A percentile compares a stretch with the other conserved stretches of the same genome.
These are phyloP conservation scores for Gambelia wislizenii DNA, from an alignment of 2,797 vertebrate genomes.

Conservation along the genomic window DNA sequence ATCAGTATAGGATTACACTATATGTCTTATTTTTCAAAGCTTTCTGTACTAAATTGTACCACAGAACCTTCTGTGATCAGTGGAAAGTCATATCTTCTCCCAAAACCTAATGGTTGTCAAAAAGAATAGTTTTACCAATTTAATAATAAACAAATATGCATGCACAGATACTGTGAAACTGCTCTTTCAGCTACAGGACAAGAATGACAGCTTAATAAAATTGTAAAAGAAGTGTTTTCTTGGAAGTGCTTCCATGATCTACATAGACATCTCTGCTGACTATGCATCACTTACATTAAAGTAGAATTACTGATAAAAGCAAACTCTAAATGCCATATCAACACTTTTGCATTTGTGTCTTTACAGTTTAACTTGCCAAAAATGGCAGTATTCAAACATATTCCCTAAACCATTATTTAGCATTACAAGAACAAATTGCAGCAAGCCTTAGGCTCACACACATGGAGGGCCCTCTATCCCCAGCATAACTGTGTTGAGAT, in stretches of 20 bases:
- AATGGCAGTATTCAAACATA: background rate
- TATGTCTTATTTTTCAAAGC: background rate
- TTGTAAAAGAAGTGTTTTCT: background rate
- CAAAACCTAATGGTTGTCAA: background rate
- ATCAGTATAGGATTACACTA: background rate
- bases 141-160: background rate
- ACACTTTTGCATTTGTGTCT: constrained; percentile 22
- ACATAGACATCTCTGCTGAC: constrained; percentile 5
- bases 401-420: background rate
- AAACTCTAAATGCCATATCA: background rate
- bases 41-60: background rate
- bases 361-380: background rate
- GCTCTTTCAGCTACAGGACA: background rate
- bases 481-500: background rate
- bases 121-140: background rate
- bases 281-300: background rate
- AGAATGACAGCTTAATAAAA: background rate
- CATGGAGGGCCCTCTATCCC: too few relatives aligned
- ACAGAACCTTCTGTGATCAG: background rate
- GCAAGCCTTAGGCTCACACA: background rate
- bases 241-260: background rate
- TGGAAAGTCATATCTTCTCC: background rate
- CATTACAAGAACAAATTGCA: background rate
- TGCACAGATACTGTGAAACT: background rate
- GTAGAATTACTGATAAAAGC: background rate